Base-by-base conservation (phyloP, 1,140 invertebrate genomes). In the Stegodyphus dumicola region DNA sequence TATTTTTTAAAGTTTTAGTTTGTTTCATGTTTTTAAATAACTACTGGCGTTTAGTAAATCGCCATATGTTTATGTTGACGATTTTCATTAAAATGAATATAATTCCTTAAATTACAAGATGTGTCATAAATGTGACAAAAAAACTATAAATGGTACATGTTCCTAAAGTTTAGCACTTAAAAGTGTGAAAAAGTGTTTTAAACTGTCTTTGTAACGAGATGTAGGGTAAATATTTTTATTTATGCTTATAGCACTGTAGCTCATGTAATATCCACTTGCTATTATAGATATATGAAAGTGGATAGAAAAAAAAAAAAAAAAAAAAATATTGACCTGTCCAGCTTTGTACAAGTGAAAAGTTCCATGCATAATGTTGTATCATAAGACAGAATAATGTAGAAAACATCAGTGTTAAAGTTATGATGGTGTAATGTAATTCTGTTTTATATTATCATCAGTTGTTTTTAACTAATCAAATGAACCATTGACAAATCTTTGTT, bases 201-300 rank as follows among this genome's bases (percentile, higher is more conserved):
- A 85, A 54, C 18, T 56, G 64, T 75, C 15, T 65, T 85, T 85
- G 81, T 85, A 74, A 85, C 77, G 64, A 69, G 64, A 77, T 76
- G 80, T 85, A 85, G 81, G 64, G 56, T 76, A 76, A 52, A 81
- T 83, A 83, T 85, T 76, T 83, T 85, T 85, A 85, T 77, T 85
- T 85, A 60, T 15, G 56, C 56, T 60, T 10, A 60, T 15, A 67
- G 66, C 15, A 67, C 66, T 67, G 66, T 67, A 67, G 66, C 18
- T 67, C 18, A 67, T 64, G n/a, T 17, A 17, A 67, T 67, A 67
- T 67, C 66, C 18, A 18, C 66, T 67, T 67, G 18, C 18, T 5
- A 67, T 64, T 18, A 67, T 67, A 17, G 66, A n/a, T 67, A 9
- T 67, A 18, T 17, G n/a, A 17, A 67, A 17, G 15, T 60, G 56